Percentiles rank a stretch among this genome's conserved stretches.
Conservation (phyloP, 2,797 vertebrate species). For the Cottoperca gobio region DNA sequence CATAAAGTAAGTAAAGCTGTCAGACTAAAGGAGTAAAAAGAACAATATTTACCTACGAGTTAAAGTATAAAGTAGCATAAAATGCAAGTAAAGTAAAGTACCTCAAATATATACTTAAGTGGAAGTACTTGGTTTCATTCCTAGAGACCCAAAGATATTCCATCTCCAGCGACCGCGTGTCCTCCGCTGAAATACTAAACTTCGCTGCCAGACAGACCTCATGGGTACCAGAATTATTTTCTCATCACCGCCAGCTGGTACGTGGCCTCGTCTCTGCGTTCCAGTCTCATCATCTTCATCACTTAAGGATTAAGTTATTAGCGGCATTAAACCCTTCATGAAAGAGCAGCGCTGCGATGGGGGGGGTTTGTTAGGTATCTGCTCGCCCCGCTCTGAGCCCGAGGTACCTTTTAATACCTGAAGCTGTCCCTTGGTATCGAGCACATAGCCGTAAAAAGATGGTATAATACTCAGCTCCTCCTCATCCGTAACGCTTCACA, state of each 20-base stretch:
- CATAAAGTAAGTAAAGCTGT: no score
- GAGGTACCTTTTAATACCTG: conserved; percentile 23
- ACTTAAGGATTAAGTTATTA: conserved; percentile 17
- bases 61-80: no score
- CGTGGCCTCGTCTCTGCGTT: conserved; percentile 7
- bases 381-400: conserved; percentile 2
- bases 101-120: no score
- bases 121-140: no score
- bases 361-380: conserved; percentile 11
- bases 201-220: no score
- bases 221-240: not conserved
- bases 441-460: conserved; percentile 9
- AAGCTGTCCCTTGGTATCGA: not conserved
- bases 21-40: no score
- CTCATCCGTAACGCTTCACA: conserved; percentile 1
- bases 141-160: not conserved
- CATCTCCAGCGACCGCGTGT: not conserved
- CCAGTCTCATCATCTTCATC: conserved; percentile 23
- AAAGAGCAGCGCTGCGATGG: not conserved
- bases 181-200: not conserved
- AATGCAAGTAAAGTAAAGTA: no score
- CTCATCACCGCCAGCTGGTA: not conserved
- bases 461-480: conserved; percentile 8
- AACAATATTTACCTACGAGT: no score
- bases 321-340: not conserved